Conservation (phyloP, 2,113 vertebrate species). For the Cavia aperea region DNA sequence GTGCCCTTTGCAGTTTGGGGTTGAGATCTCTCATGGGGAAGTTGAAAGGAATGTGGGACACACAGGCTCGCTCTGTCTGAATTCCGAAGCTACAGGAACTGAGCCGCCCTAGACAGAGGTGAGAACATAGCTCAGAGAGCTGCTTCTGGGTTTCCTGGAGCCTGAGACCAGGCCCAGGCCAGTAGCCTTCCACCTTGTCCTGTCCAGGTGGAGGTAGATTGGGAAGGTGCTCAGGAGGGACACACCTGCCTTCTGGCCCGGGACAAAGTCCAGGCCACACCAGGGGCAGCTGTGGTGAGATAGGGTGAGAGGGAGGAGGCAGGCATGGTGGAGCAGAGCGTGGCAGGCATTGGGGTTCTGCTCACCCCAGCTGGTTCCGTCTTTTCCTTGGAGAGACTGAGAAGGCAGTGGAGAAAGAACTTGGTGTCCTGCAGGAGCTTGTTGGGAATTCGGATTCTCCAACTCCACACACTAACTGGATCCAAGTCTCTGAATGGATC, state of each 20-base stretch:
- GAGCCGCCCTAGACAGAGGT: not conserved
- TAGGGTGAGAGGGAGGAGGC: not conserved
- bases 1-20: not conserved
- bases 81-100: not conserved
- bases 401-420: not conserved
- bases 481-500: not conserved
- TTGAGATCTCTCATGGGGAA: not conserved
- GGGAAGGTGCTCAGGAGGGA: too few species aligned
- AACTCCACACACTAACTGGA: not conserved
- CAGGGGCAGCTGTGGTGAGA: too few species aligned
- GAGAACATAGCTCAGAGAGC: fast-evolving
- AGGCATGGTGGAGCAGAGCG: not conserved
- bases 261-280: fast-evolving
- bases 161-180: not conserved
- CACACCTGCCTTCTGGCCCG: fast-evolving
- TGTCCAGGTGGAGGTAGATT: not conserved
- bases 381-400: not conserved
- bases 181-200: fast-evolving
- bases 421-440: not conserved
- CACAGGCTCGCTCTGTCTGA: fast-evolving
- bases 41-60: not conserved
- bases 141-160: too few species aligned
- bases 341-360: fast-evolving
- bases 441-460: not conserved
- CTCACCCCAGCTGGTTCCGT: not conserved